Evolutionary conservation across 2,113 vertebrate species (phyloP).

Genomic region (Phrynosoma platyrhinos): DNA sequence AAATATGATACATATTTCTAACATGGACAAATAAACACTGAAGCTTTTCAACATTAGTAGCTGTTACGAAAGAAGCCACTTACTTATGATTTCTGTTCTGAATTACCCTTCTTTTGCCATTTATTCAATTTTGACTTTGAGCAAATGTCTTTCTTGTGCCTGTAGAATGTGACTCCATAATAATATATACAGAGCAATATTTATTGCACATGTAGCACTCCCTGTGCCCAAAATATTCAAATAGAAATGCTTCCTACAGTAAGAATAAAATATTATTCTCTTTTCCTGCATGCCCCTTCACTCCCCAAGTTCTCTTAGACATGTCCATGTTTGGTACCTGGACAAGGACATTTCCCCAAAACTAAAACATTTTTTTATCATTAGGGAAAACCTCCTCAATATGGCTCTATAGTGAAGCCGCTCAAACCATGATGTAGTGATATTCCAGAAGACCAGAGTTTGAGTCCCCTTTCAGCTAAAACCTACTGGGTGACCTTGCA

Average conservation of each 20-base stretch:
- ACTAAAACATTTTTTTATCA: not conserved
- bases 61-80: not conserved
- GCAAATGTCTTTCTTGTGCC: not conserved
- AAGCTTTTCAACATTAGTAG: not conserved
- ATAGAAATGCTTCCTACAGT: not conserved
- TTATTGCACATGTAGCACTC: not conserved
- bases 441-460: too few relatives aligned
- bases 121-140: conserved; percentile 22
- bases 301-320: not conserved
- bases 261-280: not conserved
- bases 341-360: not conserved
- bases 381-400: not conserved
- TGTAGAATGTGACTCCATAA: not conserved
- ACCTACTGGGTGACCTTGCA: too few relatives aligned
- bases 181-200: conserved; percentile 19
- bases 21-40: not conserved
- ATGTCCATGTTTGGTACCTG: not conserved
- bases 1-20: not conserved
- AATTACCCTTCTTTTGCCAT: not conserved
- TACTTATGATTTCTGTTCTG: not conserved
- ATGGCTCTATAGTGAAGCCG: not conserved
- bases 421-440: too few relatives aligned
- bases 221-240: not conserved
- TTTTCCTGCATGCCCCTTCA: not conserved
- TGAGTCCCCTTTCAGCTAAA: too few relatives aligned